A percentile compares a stretch with the other conserved stretches of the same genome.
These are phyloP conservation scores for Orchestes rusci DNA, from an alignment of 2,888 invertebrate species.

Conservation along the genomic window DNA sequence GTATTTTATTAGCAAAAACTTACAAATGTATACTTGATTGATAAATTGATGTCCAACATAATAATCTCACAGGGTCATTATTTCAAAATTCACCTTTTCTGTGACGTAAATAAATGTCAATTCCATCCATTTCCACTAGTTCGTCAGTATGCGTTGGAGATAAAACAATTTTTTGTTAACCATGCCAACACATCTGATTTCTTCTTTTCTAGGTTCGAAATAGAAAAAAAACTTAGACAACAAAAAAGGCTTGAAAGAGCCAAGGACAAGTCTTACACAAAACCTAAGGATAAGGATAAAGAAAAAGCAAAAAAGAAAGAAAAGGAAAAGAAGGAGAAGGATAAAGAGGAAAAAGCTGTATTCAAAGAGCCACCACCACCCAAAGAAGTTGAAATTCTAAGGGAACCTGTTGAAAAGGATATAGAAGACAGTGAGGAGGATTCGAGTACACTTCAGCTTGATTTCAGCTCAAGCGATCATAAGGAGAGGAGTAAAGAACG, in stretches of 20 bases:
- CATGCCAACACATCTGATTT: too few relatives aligned
- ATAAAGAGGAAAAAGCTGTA: constrained; percentile 46
- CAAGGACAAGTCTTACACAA: constrained; percentile 53
- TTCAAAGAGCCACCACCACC: constrained; percentile 50
- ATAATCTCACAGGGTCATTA: too few relatives aligned
- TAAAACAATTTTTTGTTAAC: too few relatives aligned
- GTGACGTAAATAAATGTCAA: too few relatives aligned
- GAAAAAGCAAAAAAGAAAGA: constrained; percentile 72
- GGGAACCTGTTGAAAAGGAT: neutral
- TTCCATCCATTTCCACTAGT: too few relatives aligned
- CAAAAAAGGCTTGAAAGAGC: constrained; percentile 71
- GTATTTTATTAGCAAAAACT: neutral
- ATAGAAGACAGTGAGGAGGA: constrained; percentile 57
- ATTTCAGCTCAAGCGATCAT: constrained; percentile 53
- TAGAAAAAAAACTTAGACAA: constrained; percentile 84
- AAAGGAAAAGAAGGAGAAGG: constrained; percentile 37
- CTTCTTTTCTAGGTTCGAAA: constrained; percentile 95
- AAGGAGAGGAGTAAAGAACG: constrained; percentile 76
- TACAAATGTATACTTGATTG: neutral
- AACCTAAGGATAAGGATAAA: constrained; percentile 70
- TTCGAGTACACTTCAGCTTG: constrained; percentile 47
- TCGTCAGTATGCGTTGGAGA: too few relatives aligned
- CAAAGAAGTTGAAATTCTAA: constrained; percentile 31
- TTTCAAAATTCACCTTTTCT: neutral
- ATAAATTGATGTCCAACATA: too few relatives aligned